A percentile compares a stretch with the other conserved stretches of the same genome.
Conservation (phyloP, 2,888 invertebrate species). For the Pocota personata region DNA sequence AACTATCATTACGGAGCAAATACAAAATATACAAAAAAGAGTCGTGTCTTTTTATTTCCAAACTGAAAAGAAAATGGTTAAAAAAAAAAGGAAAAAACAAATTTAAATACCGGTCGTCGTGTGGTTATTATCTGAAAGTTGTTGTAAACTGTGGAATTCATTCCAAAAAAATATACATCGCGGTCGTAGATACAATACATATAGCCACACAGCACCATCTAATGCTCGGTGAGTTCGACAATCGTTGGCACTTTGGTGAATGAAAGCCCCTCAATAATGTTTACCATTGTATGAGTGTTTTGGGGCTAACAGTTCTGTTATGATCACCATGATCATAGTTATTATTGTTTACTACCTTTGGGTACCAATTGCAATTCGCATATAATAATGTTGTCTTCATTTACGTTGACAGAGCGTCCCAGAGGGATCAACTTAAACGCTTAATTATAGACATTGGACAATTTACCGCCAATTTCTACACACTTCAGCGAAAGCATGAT, state of each 20-base stretch:
- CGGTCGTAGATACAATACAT: constrained; percentile 7
- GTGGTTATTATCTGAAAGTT: constrained; percentile 63
- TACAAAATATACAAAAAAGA: constrained; percentile 9
- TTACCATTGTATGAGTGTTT: neutral
- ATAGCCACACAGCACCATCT: neutral
- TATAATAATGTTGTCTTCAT: constrained; percentile 6
- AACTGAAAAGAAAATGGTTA: constrained; percentile 22
- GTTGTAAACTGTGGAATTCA: constrained; percentile 60
- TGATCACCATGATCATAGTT: constrained; percentile 19
- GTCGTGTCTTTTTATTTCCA: neutral
- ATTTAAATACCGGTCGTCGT: constrained; percentile 61
- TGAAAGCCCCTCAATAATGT: constrained; percentile 17
- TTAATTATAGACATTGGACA: constrained; percentile 34
- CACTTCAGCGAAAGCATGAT: constrained; percentile 38
- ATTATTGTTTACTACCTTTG: constrained; percentile 13
- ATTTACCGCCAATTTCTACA: constrained; percentile 12
- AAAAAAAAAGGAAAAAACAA: constrained; percentile 31
- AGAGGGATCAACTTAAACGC: constrained; percentile 16
- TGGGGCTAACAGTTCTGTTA: constrained; percentile 35
- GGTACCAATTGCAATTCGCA: neutral
- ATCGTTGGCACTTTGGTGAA: constrained; percentile 41
- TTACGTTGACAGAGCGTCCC: constrained; percentile 38
- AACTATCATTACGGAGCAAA: constrained; percentile 10
- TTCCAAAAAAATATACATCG: constrained; percentile 29
- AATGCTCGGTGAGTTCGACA: constrained; percentile 29